These are phyloP conservation scores for Drosophila murphyi DNA, from an alignment of 1,140 invertebrate species.

Conservation along the genomic window DNA sequence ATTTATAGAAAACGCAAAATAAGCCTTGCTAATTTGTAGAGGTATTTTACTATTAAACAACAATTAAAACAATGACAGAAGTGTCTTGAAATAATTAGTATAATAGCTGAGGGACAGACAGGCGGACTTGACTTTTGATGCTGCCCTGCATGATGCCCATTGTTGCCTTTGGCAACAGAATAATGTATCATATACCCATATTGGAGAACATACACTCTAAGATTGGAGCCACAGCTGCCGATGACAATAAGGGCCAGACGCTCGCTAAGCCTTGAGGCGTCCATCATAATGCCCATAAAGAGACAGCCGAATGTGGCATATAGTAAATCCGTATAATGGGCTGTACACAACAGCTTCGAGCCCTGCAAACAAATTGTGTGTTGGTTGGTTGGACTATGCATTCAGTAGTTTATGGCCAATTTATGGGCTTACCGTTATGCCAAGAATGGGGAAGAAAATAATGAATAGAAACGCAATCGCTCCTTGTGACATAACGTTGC, in stretches of 20 bases:
- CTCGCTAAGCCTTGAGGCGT: constrained; percentile 47
- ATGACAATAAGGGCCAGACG: constrained; percentile 12
- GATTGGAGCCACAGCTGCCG: constrained; percentile 6
- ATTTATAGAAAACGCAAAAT: too few relatives aligned
- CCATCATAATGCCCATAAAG: constrained; percentile 53
- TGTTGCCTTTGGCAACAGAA: too few relatives aligned
- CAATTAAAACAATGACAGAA: too few relatives aligned
- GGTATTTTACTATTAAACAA: too few relatives aligned
- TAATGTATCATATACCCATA: too few relatives aligned
- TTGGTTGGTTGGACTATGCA: background rate
- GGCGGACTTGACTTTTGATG: too few relatives aligned
- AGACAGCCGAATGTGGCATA: constrained; percentile 30
- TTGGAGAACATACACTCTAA: constrained; percentile 24
- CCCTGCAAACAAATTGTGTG: constrained; percentile 4
- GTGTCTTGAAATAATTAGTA: too few relatives aligned
- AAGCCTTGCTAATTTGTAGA: too few relatives aligned
- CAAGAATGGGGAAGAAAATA: constrained; percentile 39
- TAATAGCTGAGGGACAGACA: too few relatives aligned
- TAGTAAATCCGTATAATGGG: constrained; percentile 51
- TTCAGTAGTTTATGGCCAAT: background rate
- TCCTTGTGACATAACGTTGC: constrained; percentile 54
- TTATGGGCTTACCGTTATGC: constrained; percentile 30
- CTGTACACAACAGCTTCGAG: constrained; percentile 11
- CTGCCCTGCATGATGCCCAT: too few relatives aligned
- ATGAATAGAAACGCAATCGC: constrained; percentile 56